These are phyloP conservation scores for Ptilodon capucinus DNA, from an alignment of 2,888 invertebrate species.

Conservation along the genomic window DNA sequence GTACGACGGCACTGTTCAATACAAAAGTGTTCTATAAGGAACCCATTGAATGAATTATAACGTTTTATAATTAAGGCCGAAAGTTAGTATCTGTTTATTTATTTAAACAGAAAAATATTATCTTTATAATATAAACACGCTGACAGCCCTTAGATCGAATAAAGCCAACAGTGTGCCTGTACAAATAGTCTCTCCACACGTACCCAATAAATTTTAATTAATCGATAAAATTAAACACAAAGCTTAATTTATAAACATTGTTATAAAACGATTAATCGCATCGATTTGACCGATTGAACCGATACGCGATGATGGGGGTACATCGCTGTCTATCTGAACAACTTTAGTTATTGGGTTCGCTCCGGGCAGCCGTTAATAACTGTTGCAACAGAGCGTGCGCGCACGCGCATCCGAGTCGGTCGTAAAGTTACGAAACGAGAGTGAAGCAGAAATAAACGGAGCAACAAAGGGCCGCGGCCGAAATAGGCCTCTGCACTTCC, in stretches of 20 bases:
- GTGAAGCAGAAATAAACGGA: slow-evolving; percentile 75
- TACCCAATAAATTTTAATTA: slow-evolving; percentile 48
- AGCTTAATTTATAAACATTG: slow-evolving; percentile 28
- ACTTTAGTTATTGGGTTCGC: slow-evolving; percentile 54
- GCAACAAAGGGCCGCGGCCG: slow-evolving; percentile 71
- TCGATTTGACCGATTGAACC: slow-evolving; percentile 22
- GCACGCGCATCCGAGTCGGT: slow-evolving; percentile 63
- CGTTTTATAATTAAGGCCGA: no score
- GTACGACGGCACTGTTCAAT: no score
- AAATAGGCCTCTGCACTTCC: slow-evolving; percentile 74
- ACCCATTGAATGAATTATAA: no score
- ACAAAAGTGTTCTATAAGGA: no score
- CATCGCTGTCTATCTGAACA: slow-evolving; percentile 38
- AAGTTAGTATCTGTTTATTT: not conserved
- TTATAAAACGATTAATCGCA: slow-evolving; percentile 32
- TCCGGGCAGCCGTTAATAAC: slow-evolving; percentile 68
- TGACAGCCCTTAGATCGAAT: slow-evolving; percentile 37
- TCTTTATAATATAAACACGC: not conserved
- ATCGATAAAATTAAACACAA: slow-evolving; percentile 45
- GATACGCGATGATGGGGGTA: slow-evolving; percentile 34
- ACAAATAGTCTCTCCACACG: slow-evolving; percentile 35
- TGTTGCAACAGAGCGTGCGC: slow-evolving; percentile 65
- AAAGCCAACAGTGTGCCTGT: slow-evolving; percentile 20
- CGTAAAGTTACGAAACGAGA: slow-evolving; percentile 79
- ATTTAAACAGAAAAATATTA: no score